These are phyloP conservation scores for Ephestia elutella DNA, from an alignment of 1,140 invertebrate genomes.

Conservation along the genomic window DNA sequence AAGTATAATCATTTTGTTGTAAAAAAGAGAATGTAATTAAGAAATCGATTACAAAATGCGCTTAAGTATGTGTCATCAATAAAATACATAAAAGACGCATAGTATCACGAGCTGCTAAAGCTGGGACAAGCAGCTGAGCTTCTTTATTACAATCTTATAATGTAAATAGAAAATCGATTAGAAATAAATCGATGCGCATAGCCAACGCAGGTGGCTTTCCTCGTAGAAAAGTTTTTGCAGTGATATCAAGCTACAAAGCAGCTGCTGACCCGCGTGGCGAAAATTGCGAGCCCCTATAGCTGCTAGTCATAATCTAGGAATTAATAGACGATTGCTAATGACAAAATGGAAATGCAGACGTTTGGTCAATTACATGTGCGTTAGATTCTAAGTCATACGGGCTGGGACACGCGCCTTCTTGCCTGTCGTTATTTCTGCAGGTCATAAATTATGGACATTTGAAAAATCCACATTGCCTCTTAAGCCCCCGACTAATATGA, in stretches of 20 bases:
- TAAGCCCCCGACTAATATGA: too few relatives aligned
- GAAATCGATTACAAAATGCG: background rate
- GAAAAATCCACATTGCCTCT: too few relatives aligned
- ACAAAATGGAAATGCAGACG: constrained; percentile 65
- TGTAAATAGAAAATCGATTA: constrained; percentile 1
- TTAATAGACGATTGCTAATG: constrained; percentile 69
- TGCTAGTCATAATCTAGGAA: constrained; percentile 64
- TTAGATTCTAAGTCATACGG: constrained; percentile 59
- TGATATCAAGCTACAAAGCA: constrained; percentile 40
- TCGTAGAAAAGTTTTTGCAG: constrained; percentile 63
- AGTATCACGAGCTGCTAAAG: background rate
- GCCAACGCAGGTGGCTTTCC: constrained; percentile 56
- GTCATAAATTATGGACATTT: background rate
- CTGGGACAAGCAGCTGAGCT: background rate
- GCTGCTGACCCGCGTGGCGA: constrained; percentile 42
- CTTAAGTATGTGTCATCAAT: background rate
- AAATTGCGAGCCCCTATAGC: constrained; percentile 69
- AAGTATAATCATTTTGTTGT: too few relatives aligned
- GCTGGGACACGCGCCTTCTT: constrained; percentile 43
- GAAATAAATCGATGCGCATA: constrained; percentile 4
- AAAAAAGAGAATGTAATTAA: background rate
- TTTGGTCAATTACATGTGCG: constrained; percentile 57
- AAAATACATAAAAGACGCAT: constrained; percentile 12
- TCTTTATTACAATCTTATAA: background rate
- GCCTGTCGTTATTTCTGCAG: background rate